Evolutionary conservation across 2,888 invertebrate species (phyloP).

Genomic region (Incurvaria masculella): DNA sequence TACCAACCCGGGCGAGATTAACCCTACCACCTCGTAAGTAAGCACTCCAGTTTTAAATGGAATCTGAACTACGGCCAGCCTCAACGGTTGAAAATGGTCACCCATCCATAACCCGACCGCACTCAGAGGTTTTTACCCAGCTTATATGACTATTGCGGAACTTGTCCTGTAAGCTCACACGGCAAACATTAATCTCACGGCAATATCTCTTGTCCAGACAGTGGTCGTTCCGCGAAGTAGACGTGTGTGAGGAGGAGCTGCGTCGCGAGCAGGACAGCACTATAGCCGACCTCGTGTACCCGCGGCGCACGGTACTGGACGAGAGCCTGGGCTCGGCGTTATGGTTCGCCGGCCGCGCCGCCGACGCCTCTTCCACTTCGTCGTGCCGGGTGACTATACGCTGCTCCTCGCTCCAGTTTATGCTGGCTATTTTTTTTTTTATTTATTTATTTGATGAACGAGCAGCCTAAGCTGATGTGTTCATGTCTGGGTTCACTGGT

Average conservation of each 20-base stretch:
- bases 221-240: constrained; percentile 84
- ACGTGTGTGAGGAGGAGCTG: constrained; percentile 68
- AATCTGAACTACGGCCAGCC: too few relatives aligned
- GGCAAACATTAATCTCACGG: too few relatives aligned
- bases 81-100: too few relatives aligned
- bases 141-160: too few relatives aligned
- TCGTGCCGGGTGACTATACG: constrained; percentile 57
- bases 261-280: constrained; percentile 47
- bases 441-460: constrained; percentile 1
- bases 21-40: too few relatives aligned
- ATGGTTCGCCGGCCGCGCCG: constrained; percentile 91
- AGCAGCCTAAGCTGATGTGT: too few relatives aligned
- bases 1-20: too few relatives aligned
- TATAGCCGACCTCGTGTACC: constrained; percentile 79
- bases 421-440: constrained; percentile 19
- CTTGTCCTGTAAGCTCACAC: too few relatives aligned
- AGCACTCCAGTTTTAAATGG: too few relatives aligned
- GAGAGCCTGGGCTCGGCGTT: constrained; percentile 95
- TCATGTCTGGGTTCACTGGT: too few relatives aligned
- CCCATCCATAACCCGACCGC: too few relatives aligned
- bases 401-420: constrained; percentile 15
- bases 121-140: too few relatives aligned
- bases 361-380: constrained; percentile 52
- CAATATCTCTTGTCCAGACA: constrained; percentile 53
- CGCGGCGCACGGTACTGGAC: constrained; percentile 85